Percentiles rank a stretch among this genome's conserved stretches.
phyloP scores from a whole-genome alignment of 1,140 invertebrate species.

The Conus ventricosus region DNA sequence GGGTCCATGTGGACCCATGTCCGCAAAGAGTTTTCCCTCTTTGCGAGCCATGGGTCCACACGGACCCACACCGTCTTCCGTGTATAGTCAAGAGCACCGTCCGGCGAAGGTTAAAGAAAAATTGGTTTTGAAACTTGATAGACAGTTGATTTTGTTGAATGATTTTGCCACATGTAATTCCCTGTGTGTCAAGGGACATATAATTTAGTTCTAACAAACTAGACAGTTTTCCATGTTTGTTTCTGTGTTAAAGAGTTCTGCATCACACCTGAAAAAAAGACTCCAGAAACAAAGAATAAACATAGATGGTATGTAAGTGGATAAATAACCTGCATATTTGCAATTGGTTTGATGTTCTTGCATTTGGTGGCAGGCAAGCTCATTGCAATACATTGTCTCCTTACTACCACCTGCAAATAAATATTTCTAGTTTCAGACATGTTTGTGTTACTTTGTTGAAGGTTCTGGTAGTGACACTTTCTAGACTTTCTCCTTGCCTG shows the following conservation, averaged over 20 bases:
- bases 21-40: no score
- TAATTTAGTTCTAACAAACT: constrained; percentile 26
- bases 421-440: constrained; percentile 35
- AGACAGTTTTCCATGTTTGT: constrained; percentile 28
- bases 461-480: no score
- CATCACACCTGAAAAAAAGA: constrained; percentile 25
- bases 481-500: no score
- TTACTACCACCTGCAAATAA: constrained; percentile 39
- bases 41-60: no score
- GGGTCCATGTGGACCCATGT: no score
- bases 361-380: constrained; percentile 28
- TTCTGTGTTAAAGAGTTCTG: constrained; percentile 30
- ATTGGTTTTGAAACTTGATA: neutral
- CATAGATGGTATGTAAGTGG: constrained; percentile 28
- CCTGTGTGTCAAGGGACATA: neutral
- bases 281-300: constrained; percentile 20
- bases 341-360: constrained; percentile 10
- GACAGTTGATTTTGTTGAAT: neutral
- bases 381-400: constrained; percentile 35
- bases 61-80: no score
- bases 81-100: no score
- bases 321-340: neutral
- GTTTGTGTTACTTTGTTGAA: neutral
- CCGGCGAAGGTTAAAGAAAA: no score
- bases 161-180: neutral